These are phyloP conservation scores for Sorex maritimensis DNA, from an alignment of 2,797 vertebrate species.

Conservation along the genomic window DNA sequence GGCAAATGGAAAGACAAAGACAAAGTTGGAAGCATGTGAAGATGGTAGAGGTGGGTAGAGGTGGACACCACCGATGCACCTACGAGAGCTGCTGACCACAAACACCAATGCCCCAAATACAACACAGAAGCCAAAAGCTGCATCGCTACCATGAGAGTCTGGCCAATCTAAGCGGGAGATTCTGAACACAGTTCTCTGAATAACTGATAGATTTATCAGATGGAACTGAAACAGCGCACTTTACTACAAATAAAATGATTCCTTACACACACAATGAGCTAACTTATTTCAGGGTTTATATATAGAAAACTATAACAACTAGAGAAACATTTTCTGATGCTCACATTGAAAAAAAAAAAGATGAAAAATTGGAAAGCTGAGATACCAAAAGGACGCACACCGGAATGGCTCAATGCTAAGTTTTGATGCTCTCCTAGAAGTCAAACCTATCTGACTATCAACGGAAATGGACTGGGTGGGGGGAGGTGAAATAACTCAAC, in stretches of 20 bases:
- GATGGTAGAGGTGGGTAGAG: not conserved
- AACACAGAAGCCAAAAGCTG: not conserved
- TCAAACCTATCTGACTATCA: not conserved
- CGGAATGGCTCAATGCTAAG: not conserved
- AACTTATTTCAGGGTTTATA: not conserved
- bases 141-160: not conserved
- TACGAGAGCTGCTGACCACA: no score
- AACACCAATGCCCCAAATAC: not conserved
- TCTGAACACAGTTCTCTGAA: conserved; percentile 20
- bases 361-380: not conserved
- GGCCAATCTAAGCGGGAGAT: not conserved
- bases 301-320: conserved; percentile 20
- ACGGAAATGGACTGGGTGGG: not conserved
- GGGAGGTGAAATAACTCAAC: no score
- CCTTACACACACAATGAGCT: not conserved
- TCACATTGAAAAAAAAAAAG: not conserved
- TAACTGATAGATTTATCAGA: conserved; percentile 18
- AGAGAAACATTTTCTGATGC: conserved; percentile 37
- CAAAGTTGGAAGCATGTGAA: not conserved
- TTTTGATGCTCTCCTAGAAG: conserved; percentile 30
- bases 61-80: no score
- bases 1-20: not conserved
- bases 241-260: not conserved
- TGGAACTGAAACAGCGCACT: conserved; percentile 2
- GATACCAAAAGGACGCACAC: conserved; percentile 1